Evolutionary conservation across 2,113 vertebrate species (phyloP).

Genomic region (Macrotis lagotis): DNA sequence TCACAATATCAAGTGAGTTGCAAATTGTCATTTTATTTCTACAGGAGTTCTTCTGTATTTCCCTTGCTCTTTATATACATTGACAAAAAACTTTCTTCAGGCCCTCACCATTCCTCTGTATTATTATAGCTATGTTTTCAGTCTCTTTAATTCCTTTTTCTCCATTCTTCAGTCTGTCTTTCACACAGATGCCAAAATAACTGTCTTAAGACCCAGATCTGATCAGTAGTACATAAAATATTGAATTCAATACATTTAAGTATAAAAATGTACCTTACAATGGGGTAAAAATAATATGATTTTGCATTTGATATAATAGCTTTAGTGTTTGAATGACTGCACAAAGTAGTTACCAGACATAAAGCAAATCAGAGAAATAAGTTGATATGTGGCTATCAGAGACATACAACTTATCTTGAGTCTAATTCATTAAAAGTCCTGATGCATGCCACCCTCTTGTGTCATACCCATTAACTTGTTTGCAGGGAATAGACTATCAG

Average conservation of each 20-base stretch:
- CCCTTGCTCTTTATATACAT: background rate
- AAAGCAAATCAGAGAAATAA: background rate
- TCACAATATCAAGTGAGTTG: background rate
- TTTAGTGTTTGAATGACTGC: background rate
- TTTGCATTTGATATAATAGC: slow-evolving; percentile 44
- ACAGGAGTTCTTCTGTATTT: background rate
- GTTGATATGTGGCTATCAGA: background rate
- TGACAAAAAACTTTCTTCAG: background rate
- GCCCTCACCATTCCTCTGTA: background rate
- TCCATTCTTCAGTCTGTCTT: background rate
- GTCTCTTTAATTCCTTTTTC: background rate
- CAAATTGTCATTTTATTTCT: no score
- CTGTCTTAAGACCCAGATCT: background rate
- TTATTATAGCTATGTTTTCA: background rate
- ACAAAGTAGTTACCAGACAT: background rate
- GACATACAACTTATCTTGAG: background rate
- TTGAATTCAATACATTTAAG: background rate
- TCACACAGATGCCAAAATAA: background rate
- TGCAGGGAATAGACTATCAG: background rate
- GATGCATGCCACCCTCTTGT: background rate
- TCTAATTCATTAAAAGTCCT: slow-evolving; percentile 12
- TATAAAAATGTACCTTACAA: slow-evolving; percentile 19
- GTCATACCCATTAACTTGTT: background rate
- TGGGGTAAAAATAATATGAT: background rate
- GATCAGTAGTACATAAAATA: background rate